Conservation (phyloP, 2,113 vertebrate species). For the Phylloscopus trochilus region DNA sequence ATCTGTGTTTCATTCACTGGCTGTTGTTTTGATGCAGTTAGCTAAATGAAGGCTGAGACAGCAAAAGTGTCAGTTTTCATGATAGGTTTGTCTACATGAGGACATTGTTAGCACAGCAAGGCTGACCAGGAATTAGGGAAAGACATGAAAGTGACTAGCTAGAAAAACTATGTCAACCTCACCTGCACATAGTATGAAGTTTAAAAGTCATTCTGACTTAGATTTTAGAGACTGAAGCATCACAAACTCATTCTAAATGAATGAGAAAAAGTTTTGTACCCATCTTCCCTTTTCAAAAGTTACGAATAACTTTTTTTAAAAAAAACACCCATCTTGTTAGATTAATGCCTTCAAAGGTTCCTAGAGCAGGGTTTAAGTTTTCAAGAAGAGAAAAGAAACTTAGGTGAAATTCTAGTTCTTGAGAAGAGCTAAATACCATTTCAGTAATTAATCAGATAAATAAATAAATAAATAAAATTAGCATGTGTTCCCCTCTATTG, state of each 20-base stretch:
- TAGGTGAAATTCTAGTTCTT: not conserved
- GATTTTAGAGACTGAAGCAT: not conserved
- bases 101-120: not conserved
- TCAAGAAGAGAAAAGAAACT: not conserved
- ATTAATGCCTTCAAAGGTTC: not conserved
- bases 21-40: not conserved
- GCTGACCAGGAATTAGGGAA: not conserved
- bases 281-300: not conserved
- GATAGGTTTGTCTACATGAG: not conserved
- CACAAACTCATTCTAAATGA: not conserved
- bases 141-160: not conserved
- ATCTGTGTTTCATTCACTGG: not conserved
- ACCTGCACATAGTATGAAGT: not conserved
- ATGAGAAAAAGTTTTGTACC: not conserved
- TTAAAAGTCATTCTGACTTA: not conserved
- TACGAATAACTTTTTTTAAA: not conserved
- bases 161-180: not conserved
- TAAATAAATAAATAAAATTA: slow-evolving; percentile 18
- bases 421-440: not conserved
- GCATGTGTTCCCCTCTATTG: not conserved
- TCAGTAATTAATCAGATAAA: not conserved
- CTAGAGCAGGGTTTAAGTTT: not conserved
- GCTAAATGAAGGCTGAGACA: not conserved
- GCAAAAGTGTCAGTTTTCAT: not conserved
- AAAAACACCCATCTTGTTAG: not conserved